These are phyloP conservation scores for Yponomeuta sedellus DNA, from an alignment of 2,888 invertebrate species.

Conservation along the genomic window DNA sequence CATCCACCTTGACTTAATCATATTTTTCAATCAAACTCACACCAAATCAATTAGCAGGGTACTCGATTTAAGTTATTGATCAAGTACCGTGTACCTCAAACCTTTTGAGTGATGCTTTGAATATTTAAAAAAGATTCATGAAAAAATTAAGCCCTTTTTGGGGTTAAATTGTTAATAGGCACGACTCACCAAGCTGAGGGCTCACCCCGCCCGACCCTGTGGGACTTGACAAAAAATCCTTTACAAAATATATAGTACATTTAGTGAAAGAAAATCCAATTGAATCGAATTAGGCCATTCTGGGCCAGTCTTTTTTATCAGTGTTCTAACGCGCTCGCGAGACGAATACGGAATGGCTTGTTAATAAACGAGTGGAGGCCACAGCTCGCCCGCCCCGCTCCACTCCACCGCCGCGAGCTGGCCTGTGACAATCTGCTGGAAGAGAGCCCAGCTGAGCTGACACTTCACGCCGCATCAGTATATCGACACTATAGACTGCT, in stretches of 20 bases:
- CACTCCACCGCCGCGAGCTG: background rate
- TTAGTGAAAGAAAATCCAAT: background rate
- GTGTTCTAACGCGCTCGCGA: conserved; percentile 1
- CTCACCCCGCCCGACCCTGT: background rate
- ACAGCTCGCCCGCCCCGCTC: background rate
- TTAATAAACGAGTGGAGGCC: background rate
- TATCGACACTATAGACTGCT: background rate
- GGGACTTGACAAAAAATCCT: background rate
- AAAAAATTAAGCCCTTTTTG: background rate
- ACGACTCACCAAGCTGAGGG: background rate
- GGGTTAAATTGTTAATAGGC: background rate
- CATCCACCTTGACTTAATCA: no score
- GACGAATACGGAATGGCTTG: background rate
- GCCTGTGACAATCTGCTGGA: background rate
- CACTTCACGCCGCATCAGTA: background rate
- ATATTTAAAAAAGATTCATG: background rate
- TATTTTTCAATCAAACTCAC: background rate
- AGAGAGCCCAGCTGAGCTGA: background rate
- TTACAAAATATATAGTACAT: background rate
- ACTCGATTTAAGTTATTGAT: background rate
- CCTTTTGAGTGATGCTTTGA: background rate
- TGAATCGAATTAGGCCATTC: background rate
- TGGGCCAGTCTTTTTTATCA: background rate
- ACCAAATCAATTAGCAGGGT: background rate
- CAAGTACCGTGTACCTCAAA: background rate